These are phyloP conservation scores for Oreochromis spilurus DNA, from an alignment of 2,113 vertebrate species.

Conservation along the genomic window DNA sequence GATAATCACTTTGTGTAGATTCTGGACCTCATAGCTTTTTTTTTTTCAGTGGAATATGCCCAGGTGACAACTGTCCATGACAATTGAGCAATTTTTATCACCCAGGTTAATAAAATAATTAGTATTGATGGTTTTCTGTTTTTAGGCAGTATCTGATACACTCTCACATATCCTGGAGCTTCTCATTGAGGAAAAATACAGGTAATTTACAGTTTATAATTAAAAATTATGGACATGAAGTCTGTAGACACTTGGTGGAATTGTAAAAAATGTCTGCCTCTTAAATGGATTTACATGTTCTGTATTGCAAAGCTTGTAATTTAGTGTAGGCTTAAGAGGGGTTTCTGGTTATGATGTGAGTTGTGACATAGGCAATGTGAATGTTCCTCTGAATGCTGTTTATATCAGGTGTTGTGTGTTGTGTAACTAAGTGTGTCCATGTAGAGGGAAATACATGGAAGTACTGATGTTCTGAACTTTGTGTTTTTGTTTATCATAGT, in stretches of 20 bases:
- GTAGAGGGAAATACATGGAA: not conserved
- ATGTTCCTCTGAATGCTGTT: not conserved
- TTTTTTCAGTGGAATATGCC: not conserved
- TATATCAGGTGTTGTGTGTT: not conserved
- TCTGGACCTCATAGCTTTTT: not conserved
- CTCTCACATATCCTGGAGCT: conserved; percentile 48
- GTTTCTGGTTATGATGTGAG: not conserved
- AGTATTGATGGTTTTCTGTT: not conserved
- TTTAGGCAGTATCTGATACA: conserved; percentile 42
- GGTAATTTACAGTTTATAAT: conserved; percentile 26
- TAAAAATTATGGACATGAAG: not conserved
- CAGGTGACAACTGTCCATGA: not conserved
- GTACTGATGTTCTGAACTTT: not conserved
- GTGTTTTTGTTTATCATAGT: conserved; percentile 19
- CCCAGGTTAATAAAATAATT: not conserved
- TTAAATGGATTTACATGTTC: not conserved
- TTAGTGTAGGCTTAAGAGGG: not conserved
- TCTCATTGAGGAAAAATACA: conserved; percentile 65
- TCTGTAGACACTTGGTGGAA: not conserved
- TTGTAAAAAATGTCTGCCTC: accelerated
- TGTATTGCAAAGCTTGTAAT: not conserved
- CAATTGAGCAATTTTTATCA: not conserved
- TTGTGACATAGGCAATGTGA: accelerated
- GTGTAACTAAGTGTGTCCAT: not conserved
- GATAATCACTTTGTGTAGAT: not conserved